These are phyloP conservation scores for Electrona antarctica DNA, from an alignment of 2,113 vertebrate genomes.

Conservation along the genomic window DNA sequence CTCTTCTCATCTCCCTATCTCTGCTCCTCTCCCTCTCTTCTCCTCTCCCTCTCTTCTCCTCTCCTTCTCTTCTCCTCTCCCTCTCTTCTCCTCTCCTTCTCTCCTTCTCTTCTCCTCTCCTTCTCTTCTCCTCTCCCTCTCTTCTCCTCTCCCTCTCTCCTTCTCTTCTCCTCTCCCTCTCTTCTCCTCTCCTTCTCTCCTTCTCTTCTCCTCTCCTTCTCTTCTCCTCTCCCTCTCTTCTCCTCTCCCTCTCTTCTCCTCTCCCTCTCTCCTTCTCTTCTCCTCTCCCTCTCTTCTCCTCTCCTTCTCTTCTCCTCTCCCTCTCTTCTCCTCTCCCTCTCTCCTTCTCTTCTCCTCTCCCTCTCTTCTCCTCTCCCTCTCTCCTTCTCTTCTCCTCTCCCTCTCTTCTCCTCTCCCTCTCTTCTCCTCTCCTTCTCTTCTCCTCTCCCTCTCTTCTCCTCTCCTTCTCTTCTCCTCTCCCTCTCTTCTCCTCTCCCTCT, in stretches of 20 bases:
- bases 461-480: conserved; percentile 12
- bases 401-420: conserved; percentile 8
- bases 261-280: too few species aligned
- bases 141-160: neutral
- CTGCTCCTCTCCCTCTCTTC: conserved; percentile 17
- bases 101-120: neutral
- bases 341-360: too few species aligned
- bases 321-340: too few species aligned
- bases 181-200: too few species aligned
- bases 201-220: too few species aligned
- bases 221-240: too few species aligned
- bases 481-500: conserved; percentile 1
- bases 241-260: too few species aligned
- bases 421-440: neutral
- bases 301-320: too few species aligned
- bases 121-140: neutral
- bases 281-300: too few species aligned
- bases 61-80: too few species aligned
- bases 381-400: neutral
- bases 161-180: too few species aligned
- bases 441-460: neutral
- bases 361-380: neutral
- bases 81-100: neutral
- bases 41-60: too few species aligned
- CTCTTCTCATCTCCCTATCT: neutral